Evolutionary conservation across 2,797 vertebrate genomes (phyloP).

Genomic region (Ctenopoma kingsleyae): DNA sequence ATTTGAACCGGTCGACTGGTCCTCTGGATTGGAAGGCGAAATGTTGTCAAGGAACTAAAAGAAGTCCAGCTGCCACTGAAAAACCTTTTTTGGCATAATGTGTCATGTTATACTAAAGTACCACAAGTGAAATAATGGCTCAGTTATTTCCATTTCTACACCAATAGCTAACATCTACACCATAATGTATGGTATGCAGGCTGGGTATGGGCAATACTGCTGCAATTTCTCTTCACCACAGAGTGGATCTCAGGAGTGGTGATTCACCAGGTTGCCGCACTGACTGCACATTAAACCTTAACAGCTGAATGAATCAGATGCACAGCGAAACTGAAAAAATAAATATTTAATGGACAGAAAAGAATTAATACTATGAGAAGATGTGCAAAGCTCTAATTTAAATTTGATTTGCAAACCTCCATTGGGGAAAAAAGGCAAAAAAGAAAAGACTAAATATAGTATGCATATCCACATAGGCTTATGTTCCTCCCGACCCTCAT

Average conservation of each 20-base stretch:
- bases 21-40: too few relatives aligned
- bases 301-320: neutral
- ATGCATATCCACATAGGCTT: slow-evolving; percentile 5
- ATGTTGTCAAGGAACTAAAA: too few relatives aligned
- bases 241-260: neutral
- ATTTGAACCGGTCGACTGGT: too few relatives aligned
- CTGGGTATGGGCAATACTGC: neutral
- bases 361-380: neutral
- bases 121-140: slow-evolving; percentile 8
- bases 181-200: neutral
- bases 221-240: neutral
- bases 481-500: slow-evolving; percentile 50
- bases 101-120: too few relatives aligned
- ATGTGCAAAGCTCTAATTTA: neutral
- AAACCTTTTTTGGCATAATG: too few relatives aligned
- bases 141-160: neutral
- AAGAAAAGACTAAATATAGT: slow-evolving; percentile 20
- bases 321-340: neutral
- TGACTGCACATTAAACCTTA: neutral
- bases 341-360: too few relatives aligned
- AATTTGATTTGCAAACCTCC: neutral
- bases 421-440: neutral
- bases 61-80: too few relatives aligned
- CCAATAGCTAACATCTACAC: slow-evolving; percentile 1
- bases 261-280: neutral